Base-by-base conservation (phyloP, 2,797 vertebrate species). In the Tokudaia muenninki region DNA sequence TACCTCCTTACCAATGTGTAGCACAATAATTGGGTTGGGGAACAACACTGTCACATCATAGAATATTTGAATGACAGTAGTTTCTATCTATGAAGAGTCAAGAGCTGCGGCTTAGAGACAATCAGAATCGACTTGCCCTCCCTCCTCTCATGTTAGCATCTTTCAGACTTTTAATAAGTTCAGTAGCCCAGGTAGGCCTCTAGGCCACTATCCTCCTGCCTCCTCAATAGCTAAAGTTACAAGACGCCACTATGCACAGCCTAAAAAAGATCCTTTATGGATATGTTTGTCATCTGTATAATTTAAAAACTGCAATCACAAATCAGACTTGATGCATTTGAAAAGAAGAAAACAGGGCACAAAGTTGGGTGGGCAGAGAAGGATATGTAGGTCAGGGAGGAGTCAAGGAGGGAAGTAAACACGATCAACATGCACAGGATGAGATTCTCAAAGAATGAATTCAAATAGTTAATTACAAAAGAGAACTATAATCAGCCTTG, bases 221-320 rank as follows among this genome's bases (percentile, higher is more conserved):
- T 89, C 55, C 31, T 65, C 22, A 79, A 10, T 65, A 78, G 44
- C 75, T 79, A n/a, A 77, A 52, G 4, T 65, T 79, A 29, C 4
- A 79, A n/a, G 52, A n/a, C 31, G 16, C 19, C 57, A n/a, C 13
- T n/a, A 50, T 16, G 9, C 21, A 47, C 9, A 63, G 34, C 44
- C 75, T 37, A 21, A 91, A 94, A 90, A 55, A 94, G 86, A 52
- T 57, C 80, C 50, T 78, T 90, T 74, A 26, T 81, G 52, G 17
- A 19, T 78, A 80, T 79, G 1, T 14, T 29, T 34, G 11, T 52
- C 63, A 37, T 81, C 29, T 17, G 8, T 16, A 80, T 52, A 87
- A 87, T 57, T 6, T 52, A 81, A 84, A 55, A 93, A 78, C 17
- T 11, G 37, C 10, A 26, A n/a, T 17, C 37, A 80, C 63, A 37